A percentile compares a stretch with the other conserved stretches of the same genome.
Evolutionary conservation across 1,140 invertebrate genomes (phyloP).

Genomic region (Linepithema humile): DNA sequence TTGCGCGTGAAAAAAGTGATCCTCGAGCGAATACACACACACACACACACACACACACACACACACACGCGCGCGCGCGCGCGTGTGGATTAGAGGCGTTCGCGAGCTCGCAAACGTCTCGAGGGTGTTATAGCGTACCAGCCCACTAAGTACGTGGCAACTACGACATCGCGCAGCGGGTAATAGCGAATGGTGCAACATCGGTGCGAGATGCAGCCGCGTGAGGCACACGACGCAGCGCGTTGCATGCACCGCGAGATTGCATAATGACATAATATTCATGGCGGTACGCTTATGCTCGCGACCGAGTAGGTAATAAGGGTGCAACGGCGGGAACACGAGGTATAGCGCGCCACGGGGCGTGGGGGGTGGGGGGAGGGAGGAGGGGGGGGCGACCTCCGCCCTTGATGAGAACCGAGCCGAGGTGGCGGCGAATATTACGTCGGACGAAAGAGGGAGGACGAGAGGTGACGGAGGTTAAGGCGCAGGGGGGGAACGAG

Average conservation of each 20-base stretch:
- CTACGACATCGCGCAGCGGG: slow-evolving; percentile 13
- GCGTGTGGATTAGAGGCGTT: neutral
- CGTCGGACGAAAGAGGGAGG: neutral
- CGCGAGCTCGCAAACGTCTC: neutral
- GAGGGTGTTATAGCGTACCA: neutral
- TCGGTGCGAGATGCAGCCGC: slow-evolving; percentile 37
- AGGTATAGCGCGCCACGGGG: slow-evolving; percentile 36
- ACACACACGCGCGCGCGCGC: neutral
- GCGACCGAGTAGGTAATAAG: slow-evolving; percentile 78
- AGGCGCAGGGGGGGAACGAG: slow-evolving; percentile 31
- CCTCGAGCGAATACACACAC: no score
- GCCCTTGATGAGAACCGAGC: slow-evolving; percentile 52
- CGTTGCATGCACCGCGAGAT: slow-evolving; percentile 80
- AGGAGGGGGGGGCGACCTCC: slow-evolving; percentile 8
- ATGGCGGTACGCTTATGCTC: slow-evolving; percentile 76
- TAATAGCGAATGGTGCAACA: slow-evolving; percentile 19
- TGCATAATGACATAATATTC: slow-evolving; percentile 85
- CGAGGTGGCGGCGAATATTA: slow-evolving; percentile 54
- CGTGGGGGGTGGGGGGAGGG: neutral
- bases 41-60: neutral
- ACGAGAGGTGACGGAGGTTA: slow-evolving; percentile 58
- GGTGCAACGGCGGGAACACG: slow-evolving; percentile 70
- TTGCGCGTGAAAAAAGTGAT: neutral
- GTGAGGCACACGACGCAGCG: slow-evolving; percentile 37
- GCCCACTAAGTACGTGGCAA: slow-evolving; percentile 32